These are phyloP conservation scores for Siniperca scherzeri DNA, from an alignment of 2,797 vertebrate species.

Conservation along the genomic window DNA sequence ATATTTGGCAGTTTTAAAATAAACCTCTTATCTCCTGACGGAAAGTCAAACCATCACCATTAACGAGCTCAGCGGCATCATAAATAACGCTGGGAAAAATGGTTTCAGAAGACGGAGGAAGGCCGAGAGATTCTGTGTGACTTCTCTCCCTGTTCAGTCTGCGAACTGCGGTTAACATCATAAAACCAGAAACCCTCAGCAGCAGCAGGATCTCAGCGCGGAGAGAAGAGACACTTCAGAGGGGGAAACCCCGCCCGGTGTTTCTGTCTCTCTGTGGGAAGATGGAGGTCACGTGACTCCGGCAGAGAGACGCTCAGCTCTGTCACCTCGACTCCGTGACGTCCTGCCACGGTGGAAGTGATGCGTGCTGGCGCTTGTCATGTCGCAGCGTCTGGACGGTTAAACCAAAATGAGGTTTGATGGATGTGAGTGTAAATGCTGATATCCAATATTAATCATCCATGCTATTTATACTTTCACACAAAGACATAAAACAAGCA, in stretches of 20 bases:
- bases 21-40: not conserved
- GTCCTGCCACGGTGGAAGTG: not conserved
- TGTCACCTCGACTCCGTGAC: not conserved
- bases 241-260: conserved; percentile 15
- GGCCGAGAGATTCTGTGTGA: not conserved
- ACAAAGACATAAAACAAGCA: no score
- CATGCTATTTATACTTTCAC: not conserved
- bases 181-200: conserved; percentile 29
- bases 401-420: no score
- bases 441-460: not conserved
- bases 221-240: conserved; percentile 6
- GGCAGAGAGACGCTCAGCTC: not conserved
- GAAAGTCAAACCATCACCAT: not conserved
- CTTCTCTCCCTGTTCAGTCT: not conserved
- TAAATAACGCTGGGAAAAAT: conserved; percentile 11
- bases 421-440: not conserved
- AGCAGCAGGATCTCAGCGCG: conserved; percentile 6
- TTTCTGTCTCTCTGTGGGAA: conserved; percentile 12
- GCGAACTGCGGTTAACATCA: conserved; percentile 29
- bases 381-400: not conserved
- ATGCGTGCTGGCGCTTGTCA: not conserved
- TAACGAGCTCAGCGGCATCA: not conserved
- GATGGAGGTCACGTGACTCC: conserved; percentile 28
- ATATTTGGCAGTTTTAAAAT: no score
- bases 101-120: not conserved